Evolutionary conservation across 1,140 invertebrate genomes (phyloP).

Genomic region (Caenorhabditis tropicalis): DNA sequence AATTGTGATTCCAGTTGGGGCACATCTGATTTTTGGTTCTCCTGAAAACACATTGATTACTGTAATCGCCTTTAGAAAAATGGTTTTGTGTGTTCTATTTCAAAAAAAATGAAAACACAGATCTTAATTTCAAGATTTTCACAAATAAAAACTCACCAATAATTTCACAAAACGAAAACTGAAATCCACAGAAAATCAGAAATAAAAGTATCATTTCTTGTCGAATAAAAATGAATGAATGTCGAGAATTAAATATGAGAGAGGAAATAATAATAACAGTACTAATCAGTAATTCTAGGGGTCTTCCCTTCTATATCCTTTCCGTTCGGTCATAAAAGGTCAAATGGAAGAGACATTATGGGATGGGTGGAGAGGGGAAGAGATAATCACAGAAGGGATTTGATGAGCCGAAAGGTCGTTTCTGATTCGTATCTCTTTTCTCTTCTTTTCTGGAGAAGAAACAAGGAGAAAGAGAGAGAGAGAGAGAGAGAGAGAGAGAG

Average conservation of each 20-base stretch:
- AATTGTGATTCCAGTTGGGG: conserved; percentile 3
- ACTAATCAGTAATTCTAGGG: conserved; percentile 18
- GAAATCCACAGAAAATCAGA: not conserved
- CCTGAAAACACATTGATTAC: not conserved
- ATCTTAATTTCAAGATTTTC: not conserved
- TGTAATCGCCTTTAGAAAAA: no score
- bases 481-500: not conserved
- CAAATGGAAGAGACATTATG: not conserved
- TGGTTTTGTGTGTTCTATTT: not conserved
- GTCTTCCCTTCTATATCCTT: not conserved
- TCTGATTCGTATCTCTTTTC: not conserved
- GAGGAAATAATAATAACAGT: conserved; percentile 25
- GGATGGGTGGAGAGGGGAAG: not conserved
- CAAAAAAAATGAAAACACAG: not conserved
- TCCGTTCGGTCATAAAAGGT: not conserved
- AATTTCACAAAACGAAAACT: not conserved
- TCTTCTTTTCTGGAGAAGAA: no score
- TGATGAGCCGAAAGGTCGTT: conserved; percentile 38
- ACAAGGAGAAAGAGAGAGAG: not conserved
- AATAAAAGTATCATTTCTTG: not conserved
- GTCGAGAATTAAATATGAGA: not conserved
- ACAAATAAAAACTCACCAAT: conserved; percentile 20
- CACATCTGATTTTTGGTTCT: conserved; percentile 19
- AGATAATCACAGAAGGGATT: conserved; percentile 7
- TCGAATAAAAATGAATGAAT: not conserved